phyloP scores from a whole-genome alignment of 2,113 vertebrate genomes.

The Stigmatopora argus region DNA sequence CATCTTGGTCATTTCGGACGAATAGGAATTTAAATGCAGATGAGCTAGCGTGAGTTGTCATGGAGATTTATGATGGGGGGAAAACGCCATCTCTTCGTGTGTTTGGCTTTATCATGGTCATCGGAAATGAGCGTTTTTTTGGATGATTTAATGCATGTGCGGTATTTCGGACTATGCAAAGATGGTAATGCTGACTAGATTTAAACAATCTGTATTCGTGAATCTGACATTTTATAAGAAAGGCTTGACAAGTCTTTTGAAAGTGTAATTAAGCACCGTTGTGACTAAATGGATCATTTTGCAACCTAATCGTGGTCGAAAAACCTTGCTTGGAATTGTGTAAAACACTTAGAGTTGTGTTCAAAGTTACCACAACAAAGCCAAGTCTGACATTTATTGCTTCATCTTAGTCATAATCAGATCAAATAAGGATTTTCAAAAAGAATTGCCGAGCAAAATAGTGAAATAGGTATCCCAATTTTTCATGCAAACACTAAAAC shows the following conservation, averaged over 20 bases:
- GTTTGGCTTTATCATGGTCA: not conserved
- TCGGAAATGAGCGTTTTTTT: not conserved
- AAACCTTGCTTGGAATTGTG: not conserved
- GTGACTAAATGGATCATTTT: not conserved
- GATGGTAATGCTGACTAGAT: too few species aligned
- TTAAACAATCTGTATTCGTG: too few species aligned
- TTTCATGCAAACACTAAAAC: not conserved
- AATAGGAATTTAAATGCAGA: constrained; percentile 4
- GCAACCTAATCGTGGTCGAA: not conserved
- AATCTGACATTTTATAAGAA: too few species aligned
- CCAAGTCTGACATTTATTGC: too few species aligned
- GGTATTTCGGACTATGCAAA: not conserved
- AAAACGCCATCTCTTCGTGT: not conserved
- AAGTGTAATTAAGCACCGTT: not conserved
- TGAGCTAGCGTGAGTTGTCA: not conserved
- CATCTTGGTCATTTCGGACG: constrained; percentile 1
- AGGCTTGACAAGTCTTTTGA: too few species aligned
- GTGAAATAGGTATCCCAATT: not conserved
- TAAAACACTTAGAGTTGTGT: not conserved
- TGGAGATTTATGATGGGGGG: not conserved
- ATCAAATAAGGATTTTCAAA: too few species aligned
- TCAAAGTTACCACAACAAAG: not conserved
- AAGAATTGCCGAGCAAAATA: too few species aligned
- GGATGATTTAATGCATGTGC: not conserved
- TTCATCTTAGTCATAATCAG: too few species aligned